These are phyloP conservation scores for Chamaetylas fuelleborni DNA, from an alignment of 2,113 vertebrate species.

Conservation along the genomic window DNA sequence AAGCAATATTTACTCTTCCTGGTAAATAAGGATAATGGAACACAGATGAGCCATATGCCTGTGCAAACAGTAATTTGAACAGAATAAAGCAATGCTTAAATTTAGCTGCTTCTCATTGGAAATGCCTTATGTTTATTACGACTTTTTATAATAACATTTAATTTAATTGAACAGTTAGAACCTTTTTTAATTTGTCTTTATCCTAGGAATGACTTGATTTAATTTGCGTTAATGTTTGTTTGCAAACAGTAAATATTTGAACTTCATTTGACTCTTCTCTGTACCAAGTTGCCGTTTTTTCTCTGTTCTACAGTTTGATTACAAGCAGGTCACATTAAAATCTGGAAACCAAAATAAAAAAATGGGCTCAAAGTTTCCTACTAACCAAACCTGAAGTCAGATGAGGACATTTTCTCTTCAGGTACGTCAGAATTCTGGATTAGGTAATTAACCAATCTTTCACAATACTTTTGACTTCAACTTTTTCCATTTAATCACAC, in stretches of 20 bases:
- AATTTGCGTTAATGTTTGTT: slow-evolving; percentile 4
- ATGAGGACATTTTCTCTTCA: not conserved
- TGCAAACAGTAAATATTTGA: slow-evolving; percentile 20
- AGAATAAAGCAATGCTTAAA: not conserved
- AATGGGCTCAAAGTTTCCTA: not conserved
- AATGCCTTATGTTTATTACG: not conserved
- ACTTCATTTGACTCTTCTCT: not conserved
- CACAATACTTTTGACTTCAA: not conserved
- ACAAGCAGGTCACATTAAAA: not conserved
- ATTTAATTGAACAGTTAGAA: slow-evolving; percentile 4
- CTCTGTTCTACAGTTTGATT: not conserved
- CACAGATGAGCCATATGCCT: not conserved
- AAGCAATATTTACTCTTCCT: not conserved
- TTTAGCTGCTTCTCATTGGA: not conserved
- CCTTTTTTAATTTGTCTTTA: not conserved
- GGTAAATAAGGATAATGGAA: not conserved
- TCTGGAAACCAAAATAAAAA: not conserved
- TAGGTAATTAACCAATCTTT: not conserved
- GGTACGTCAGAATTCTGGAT: not conserved
- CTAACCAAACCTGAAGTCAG: not conserved
- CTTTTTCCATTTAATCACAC: not conserved
- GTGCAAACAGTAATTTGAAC: not conserved
- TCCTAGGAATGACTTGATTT: not conserved
- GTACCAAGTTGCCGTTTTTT: not conserved
- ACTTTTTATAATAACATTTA: not conserved